A percentile compares a stretch with the other conserved stretches of the same genome.
Conservation (phyloP, 1,140 invertebrate species). For the Mizuhopecten yessoensis region DNA sequence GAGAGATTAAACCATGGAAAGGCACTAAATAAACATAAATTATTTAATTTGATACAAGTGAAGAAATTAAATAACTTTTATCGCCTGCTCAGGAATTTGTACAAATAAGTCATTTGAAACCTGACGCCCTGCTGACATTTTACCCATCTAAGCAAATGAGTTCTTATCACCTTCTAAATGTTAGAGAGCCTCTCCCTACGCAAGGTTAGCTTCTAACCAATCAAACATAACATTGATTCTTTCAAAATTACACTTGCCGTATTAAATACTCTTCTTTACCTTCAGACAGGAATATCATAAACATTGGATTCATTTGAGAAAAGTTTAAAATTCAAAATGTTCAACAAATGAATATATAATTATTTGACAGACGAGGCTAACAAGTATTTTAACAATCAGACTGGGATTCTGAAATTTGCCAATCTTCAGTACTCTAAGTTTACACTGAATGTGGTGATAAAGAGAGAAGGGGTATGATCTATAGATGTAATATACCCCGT, state of each 20-base stretch:
- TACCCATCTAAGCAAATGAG: conserved; percentile 38
- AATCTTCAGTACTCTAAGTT: conserved; percentile 10
- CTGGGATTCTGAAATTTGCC: not conserved
- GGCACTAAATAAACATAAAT: not conserved
- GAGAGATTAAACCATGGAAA: not conserved
- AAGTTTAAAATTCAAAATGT: not conserved
- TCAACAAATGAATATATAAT: not conserved
- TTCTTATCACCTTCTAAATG: conserved; percentile 28
- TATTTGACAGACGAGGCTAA: not conserved
- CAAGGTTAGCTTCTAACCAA: not conserved
- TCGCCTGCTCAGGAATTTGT: conserved; percentile 37
- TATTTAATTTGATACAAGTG: conserved; percentile 35
- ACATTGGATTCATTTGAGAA: not conserved
- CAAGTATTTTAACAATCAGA: not conserved
- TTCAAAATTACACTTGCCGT: no score
- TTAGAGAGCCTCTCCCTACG: not conserved
- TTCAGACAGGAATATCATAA: no score
- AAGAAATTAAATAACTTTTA: conserved; percentile 36
- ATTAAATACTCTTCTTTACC: no score
- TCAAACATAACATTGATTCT: not conserved
- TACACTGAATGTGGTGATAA: conserved; percentile 29
- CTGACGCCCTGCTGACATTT: not conserved
- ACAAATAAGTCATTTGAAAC: conserved; percentile 11
- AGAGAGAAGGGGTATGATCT: not conserved
- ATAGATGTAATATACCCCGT: conserved; percentile 18